Evolutionary conservation across 2,888 invertebrate genomes (phyloP).

Genomic region (Kuschelorhynchus macadamiae): DNA sequence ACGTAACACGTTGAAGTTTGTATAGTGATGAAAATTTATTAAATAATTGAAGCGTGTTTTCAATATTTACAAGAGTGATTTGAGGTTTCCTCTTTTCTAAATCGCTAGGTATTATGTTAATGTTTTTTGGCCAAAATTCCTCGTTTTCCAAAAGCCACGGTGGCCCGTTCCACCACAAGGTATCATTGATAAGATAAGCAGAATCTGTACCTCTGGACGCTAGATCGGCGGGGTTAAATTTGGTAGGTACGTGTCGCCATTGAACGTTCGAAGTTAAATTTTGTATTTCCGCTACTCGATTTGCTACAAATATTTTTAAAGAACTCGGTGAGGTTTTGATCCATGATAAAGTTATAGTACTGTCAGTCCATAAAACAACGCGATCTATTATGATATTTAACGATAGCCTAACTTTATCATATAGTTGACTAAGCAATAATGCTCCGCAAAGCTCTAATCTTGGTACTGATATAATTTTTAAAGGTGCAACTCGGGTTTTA

Average conservation of each 20-base stretch:
- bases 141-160: neutral
- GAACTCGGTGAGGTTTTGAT: slow-evolving; percentile 23
- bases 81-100: neutral
- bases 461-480: slow-evolving; percentile 28
- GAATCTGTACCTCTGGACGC: slow-evolving; percentile 18
- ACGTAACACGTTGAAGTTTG: too few species aligned
- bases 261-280: slow-evolving; percentile 15
- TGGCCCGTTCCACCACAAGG: slow-evolving; percentile 13
- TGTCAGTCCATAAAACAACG: slow-evolving; percentile 12
- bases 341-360: slow-evolving; percentile 10
- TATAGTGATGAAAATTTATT: too few species aligned
- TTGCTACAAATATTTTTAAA: slow-evolving; percentile 55
- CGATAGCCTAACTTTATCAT: slow-evolving; percentile 16
- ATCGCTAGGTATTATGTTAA: neutral
- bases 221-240: slow-evolving; percentile 52
- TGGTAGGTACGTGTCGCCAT: slow-evolving; percentile 50
- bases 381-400: slow-evolving; percentile 5
- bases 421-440: slow-evolving; percentile 25
- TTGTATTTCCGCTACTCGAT: slow-evolving; percentile 55
- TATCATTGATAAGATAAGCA: slow-evolving; percentile 4
- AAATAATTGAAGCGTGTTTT: neutral
- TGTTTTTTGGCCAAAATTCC: neutral
- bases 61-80: neutral
- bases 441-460: slow-evolving; percentile 17
- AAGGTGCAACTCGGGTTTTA: slow-evolving; percentile 30